Percentiles rank a stretch among this genome's conserved stretches.
Evolutionary conservation across 2,113 vertebrate genomes (phyloP).

Genomic region (Acanthochromis polyacanthus): DNA sequence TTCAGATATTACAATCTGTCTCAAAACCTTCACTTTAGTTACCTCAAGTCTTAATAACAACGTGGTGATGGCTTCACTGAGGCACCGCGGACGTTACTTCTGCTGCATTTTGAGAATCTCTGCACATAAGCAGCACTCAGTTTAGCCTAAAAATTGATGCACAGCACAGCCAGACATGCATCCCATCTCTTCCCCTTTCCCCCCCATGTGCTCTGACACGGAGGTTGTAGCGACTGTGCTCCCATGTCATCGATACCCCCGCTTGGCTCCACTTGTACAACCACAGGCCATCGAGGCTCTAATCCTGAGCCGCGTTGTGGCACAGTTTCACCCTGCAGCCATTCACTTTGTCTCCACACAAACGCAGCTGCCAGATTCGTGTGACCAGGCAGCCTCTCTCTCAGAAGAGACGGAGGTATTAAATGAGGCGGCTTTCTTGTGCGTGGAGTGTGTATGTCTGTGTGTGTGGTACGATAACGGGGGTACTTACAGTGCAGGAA

Average conservation of each 20-base stretch:
- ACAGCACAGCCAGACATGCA: not conserved
- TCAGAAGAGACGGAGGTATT: conserved; percentile 66
- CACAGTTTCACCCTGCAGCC: conserved; percentile 81
- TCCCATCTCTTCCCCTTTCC: conserved; percentile 5
- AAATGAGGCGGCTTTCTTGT: conserved; percentile 65
- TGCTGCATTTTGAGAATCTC: conserved; percentile 1
- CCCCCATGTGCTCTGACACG: conserved; percentile 34
- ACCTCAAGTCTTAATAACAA: not conserved
- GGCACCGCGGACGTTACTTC: not conserved
- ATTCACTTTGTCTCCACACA: conserved; percentile 78
- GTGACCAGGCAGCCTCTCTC: conserved; percentile 71
- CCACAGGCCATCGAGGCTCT: conserved; percentile 73
- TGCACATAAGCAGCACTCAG: not conserved
- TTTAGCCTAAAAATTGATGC: not conserved
- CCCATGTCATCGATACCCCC: conserved; percentile 77
- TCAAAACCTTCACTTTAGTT: not conserved
- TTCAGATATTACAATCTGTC: not conserved
- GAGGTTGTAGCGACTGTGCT: conserved; percentile 58
- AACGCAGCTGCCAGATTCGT: conserved; percentile 79
- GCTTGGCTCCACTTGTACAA: conserved; percentile 67
- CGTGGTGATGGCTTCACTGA: not conserved
- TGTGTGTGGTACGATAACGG: conserved; percentile 39
- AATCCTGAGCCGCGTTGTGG: conserved; percentile 74
- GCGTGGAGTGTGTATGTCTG: conserved; percentile 9
- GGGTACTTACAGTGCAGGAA: conserved; percentile 40